These are phyloP conservation scores for Ypsolopha scabrella DNA, from an alignment of 2,888 invertebrate species.

Conservation along the genomic window DNA sequence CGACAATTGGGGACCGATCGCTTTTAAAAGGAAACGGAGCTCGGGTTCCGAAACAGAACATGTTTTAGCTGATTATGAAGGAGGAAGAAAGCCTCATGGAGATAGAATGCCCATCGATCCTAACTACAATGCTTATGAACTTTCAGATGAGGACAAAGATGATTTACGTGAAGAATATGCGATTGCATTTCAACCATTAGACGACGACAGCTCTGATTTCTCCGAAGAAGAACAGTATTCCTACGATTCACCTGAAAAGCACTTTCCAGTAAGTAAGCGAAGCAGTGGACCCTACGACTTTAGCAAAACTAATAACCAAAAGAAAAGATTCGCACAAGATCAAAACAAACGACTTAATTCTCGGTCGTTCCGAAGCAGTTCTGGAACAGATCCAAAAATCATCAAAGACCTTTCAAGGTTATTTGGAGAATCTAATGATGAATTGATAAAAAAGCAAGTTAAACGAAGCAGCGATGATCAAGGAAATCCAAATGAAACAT, in stretches of 20 bases:
- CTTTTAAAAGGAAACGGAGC: conserved; percentile 61
- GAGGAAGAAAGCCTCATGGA: conserved; percentile 24
- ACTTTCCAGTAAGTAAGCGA: conserved; percentile 76
- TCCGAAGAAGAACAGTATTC: conserved; percentile 51
- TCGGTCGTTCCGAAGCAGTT: conserved; percentile 45
- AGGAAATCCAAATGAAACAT: conserved; percentile 35
- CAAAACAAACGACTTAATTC: conserved; percentile 39
- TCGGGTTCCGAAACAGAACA: conserved; percentile 32
- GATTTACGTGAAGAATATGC: conserved; percentile 58
- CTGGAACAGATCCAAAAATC: conserved; percentile 77
- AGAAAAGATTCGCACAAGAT: conserved; percentile 38
- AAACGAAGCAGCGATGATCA: conserved; percentile 61
- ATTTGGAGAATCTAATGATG: conserved; percentile 64
- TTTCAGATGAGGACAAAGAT: conserved; percentile 49
- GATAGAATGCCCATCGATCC: conserved; percentile 24
- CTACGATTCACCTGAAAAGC: conserved; percentile 62
- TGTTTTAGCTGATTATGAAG: conserved; percentile 34
- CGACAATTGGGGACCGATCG: conserved; percentile 63
- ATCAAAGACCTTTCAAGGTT: conserved; percentile 77
- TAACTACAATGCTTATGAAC: conserved; percentile 44
- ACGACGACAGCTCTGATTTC: conserved; percentile 49
- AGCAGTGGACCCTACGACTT: conserved; percentile 59
- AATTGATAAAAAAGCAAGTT: conserved; percentile 60
- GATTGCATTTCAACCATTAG: conserved; percentile 60
- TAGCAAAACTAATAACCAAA: conserved; percentile 21